Conservation (phyloP, 2,888 invertebrate species). For the Cerastis leucographa region DNA sequence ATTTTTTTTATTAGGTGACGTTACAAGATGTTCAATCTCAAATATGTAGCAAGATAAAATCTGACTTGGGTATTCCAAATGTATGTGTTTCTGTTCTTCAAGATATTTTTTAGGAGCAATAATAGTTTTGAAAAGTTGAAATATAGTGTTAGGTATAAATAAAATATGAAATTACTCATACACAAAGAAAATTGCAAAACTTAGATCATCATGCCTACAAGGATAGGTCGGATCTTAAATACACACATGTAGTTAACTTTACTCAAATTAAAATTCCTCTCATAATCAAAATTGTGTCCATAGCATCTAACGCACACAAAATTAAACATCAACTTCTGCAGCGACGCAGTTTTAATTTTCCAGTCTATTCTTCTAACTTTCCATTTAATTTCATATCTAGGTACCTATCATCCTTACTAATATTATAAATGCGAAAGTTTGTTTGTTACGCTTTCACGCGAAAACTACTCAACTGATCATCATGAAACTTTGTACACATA, state of each 20-base stretch:
- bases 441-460: no score
- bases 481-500: no score
- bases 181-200: background rate
- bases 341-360: background rate
- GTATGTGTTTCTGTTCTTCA: background rate
- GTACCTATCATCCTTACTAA: background rate
- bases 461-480: no score
- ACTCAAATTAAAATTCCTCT: background rate
- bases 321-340: background rate
- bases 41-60: background rate
- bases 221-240: background rate
- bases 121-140: background rate
- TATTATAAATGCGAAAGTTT: no score
- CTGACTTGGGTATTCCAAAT: background rate
- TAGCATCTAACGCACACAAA: background rate
- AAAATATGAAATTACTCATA: background rate
- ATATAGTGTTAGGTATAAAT: background rate
- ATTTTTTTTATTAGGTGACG: constrained; percentile 30
- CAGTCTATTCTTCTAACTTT: background rate
- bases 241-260: background rate
- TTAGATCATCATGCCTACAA: background rate
- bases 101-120: background rate
- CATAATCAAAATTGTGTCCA: background rate
- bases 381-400: background rate
- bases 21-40: constrained; percentile 1